Evolutionary conservation across 2,888 invertebrate genomes (phyloP), one percentile per base, ranked within the genome.

Genomic region (Xylota segnis): DNA sequence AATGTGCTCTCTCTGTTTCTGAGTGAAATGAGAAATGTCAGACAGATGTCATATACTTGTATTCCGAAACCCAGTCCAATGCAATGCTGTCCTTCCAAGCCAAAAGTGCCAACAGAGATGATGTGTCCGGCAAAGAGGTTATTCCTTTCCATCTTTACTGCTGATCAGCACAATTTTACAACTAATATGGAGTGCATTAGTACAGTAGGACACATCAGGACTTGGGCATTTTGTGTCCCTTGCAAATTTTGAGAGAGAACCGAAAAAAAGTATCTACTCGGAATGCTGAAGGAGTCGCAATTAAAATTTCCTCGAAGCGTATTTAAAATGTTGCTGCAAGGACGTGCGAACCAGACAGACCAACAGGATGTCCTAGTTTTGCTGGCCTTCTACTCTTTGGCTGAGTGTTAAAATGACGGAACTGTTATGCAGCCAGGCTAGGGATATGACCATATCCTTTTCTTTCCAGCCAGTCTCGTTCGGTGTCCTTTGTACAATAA

Each of bases 11-110:
- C 65, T 6, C 7, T 9, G 10, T 54, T 59, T 6, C 7, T 9
- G 10, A 47, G 68, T 59, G 56, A 65, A 83, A 79, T 52, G 79
- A 75, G 66, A 58, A 70, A 78, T 70, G 83, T 68, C 74, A 79
- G 47, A 56, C 68, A 45, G 68, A 74, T 70, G 68, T 74, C 68
- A 59, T 61, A 52, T 9, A n/a, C n/a, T n/a, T n/a, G n/a, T n/a
- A 27, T 50, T 27, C 59, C 27, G 37, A 14, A 40, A 2, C 29
- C 40, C 23, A 5, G 0, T 14, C 37, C 23, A 34, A 47, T 18
- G 47, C 23, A 34, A 47, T 18, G 47, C 45, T 59, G 47, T 32
- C 14, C 47, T 47, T 59, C 27, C 29, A 37, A 29, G 52, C 4
- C 47, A 18, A 74, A 61, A 66, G 58, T 76, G 47, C 45, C 63